A percentile compares a stretch with the other conserved stretches of the same genome.
These are phyloP conservation scores for Drosophila nannoptera DNA, from an alignment of 1,140 invertebrate genomes.

Conservation along the genomic window DNA sequence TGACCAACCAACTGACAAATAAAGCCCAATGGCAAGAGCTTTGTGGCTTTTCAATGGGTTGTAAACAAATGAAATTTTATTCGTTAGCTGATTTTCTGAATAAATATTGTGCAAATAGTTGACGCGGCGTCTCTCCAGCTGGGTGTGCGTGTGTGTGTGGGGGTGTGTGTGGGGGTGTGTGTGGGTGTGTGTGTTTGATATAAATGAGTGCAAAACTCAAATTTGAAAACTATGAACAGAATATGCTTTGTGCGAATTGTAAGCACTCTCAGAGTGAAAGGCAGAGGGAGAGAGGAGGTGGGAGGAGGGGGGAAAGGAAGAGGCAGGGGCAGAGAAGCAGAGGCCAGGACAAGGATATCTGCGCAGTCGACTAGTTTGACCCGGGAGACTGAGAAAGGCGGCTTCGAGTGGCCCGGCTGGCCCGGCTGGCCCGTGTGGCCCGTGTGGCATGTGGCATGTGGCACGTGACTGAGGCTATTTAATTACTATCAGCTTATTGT, in stretches of 20 bases:
- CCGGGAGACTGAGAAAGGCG: not conserved
- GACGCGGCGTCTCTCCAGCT: conserved; percentile 29
- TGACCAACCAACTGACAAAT: conserved; percentile 34
- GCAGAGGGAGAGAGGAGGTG: no score
- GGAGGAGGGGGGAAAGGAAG: no score
- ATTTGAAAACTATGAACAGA: not conserved
- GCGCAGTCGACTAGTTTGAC: no score
- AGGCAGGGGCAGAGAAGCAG: no score
- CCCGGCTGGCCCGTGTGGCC: not conserved
- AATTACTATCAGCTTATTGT: conserved; percentile 72
- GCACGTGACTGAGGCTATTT: conserved; percentile 62
- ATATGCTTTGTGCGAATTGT: not conserved
- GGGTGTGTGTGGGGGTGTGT: conserved; percentile 1
- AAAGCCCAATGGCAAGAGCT: conserved; percentile 66
- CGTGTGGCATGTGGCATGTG: conserved; percentile 17
- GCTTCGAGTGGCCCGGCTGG: not conserved
- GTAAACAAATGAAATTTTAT: conserved; percentile 73
- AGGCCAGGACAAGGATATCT: no score
- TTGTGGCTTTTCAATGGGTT: conserved; percentile 73
- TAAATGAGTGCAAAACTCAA: not conserved
- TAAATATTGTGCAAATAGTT: conserved; percentile 59
- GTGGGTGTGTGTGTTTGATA: conserved; percentile 3
- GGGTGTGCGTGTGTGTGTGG: not conserved
- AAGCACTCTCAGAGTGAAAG: not conserved
- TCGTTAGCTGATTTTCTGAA: conserved; percentile 62